Percentiles rank a stretch among this genome's conserved stretches.
These are phyloP conservation scores for Hozukius guyotensis DNA, from an alignment of 2,797 vertebrate genomes.

Conservation along the genomic window DNA sequence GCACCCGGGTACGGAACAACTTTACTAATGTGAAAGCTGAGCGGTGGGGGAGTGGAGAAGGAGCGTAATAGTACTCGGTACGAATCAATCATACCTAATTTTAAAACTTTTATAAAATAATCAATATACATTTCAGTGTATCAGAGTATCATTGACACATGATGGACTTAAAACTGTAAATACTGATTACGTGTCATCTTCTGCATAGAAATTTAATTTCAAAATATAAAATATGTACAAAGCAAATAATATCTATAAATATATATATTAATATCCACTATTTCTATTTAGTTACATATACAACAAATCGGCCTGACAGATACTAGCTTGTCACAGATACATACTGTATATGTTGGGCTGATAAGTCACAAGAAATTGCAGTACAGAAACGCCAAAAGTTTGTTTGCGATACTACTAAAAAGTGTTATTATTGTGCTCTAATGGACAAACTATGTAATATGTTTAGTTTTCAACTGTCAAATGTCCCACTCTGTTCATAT, in stretches of 20 bases:
- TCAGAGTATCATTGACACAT: background rate
- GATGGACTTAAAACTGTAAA: background rate
- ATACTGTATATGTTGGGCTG: background rate
- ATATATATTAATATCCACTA: background rate
- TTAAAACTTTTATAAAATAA: no score
- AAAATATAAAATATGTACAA: background rate
- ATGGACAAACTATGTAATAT: background rate
- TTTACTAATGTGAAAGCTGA: no score
- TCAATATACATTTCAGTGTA: no score
- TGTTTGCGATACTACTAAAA: no score
- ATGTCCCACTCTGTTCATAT: background rate
- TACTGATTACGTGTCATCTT: background rate
- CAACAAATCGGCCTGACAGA: background rate
- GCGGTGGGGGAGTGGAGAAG: no score
- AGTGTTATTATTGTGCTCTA: fast-evolving
- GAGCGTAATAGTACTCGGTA: no score
- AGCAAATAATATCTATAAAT: background rate
- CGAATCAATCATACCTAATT: no score
- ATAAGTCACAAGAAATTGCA: background rate
- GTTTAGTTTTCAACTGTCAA: no score
- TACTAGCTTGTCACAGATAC: background rate
- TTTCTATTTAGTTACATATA: background rate
- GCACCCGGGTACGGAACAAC: no score
- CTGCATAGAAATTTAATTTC: background rate
- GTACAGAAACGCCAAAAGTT: background rate